Percentiles rank a stretch among this genome's conserved stretches.
These are phyloP conservation scores for Apis dorsata DNA, from an alignment of 1,140 invertebrate genomes.

Conservation along the genomic window DNA sequence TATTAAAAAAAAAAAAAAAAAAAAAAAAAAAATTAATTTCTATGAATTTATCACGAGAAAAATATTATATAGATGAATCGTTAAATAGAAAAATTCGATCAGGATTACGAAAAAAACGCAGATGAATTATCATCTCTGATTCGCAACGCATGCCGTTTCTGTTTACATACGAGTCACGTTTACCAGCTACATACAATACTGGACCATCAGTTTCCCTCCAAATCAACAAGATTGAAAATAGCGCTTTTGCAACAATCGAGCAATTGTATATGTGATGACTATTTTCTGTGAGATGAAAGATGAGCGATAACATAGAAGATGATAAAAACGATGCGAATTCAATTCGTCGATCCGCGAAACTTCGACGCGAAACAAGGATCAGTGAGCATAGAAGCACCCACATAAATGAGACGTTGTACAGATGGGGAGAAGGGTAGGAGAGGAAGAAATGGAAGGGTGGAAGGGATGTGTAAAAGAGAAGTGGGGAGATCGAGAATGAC, in stretches of 20 bases:
- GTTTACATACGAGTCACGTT: conserved; percentile 1
- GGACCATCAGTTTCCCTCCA: conserved; percentile 24
- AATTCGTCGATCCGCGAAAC: background rate
- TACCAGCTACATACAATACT: background rate
- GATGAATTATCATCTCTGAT: background rate
- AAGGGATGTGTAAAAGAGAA: background rate
- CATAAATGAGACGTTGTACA: conserved; percentile 2
- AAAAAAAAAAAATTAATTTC: too few relatives aligned
- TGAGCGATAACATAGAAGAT: background rate
- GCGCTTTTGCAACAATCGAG: background rate
- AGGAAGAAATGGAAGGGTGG: background rate
- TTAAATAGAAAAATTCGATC: too few relatives aligned
- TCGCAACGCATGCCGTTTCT: conserved; percentile 12
- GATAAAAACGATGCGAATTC: background rate
- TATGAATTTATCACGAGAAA: too few relatives aligned
- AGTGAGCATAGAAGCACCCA: conserved; percentile 3
- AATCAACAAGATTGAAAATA: conserved; percentile 1
- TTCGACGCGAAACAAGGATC: conserved; percentile 14
- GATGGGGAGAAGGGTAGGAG: background rate
- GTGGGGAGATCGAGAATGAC: background rate
- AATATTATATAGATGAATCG: too few relatives aligned
- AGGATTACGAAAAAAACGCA: background rate
- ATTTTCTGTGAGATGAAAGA: background rate
- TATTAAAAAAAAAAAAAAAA: too few relatives aligned
- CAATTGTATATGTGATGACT: background rate